These are phyloP conservation scores for Tiliqua scincoides DNA, from an alignment of 2,113 vertebrate species.

Conservation along the genomic window DNA sequence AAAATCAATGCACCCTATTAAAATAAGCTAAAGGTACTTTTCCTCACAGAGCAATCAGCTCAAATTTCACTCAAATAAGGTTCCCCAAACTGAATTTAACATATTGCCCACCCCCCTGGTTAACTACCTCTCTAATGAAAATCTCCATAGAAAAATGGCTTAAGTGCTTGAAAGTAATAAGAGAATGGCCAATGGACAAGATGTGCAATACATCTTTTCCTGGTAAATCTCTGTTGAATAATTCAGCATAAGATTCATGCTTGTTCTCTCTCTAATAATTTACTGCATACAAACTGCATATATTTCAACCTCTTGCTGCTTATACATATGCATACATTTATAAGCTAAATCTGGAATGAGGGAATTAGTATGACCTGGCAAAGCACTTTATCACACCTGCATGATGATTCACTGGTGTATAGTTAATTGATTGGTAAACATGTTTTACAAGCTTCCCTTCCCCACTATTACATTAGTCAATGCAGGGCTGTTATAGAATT, in stretches of 20 bases:
- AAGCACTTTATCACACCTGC: background rate
- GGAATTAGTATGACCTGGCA: background rate
- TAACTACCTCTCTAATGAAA: slow-evolving; percentile 11
- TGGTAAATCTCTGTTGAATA: slow-evolving; percentile 25
- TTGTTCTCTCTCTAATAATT: slow-evolving; percentile 18
- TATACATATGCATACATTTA: slow-evolving; percentile 16
- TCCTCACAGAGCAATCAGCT: background rate
- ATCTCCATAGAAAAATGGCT: slow-evolving; percentile 1
- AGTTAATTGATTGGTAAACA: slow-evolving; percentile 28
- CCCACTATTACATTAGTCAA: background rate
- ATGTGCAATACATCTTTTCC: slow-evolving; percentile 12
- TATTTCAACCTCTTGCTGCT: slow-evolving; percentile 15
- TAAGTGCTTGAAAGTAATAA: slow-evolving; percentile 5
- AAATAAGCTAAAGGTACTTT: slow-evolving; percentile 13
- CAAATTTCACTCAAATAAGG: background rate
- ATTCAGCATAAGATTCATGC: background rate
- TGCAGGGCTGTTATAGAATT: slow-evolving; percentile 12
- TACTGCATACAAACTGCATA: background rate
- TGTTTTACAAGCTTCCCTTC: slow-evolving; percentile 17
- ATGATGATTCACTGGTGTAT: slow-evolving; percentile 16
- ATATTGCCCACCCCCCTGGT: background rate
- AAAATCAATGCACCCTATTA: background rate
- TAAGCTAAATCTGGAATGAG: slow-evolving; percentile 8
- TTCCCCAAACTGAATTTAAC: background rate
- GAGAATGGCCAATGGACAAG: background rate